Evolutionary conservation across 2,888 invertebrate genomes (phyloP).

Genomic region (Cryptosula pallasiana): DNA sequence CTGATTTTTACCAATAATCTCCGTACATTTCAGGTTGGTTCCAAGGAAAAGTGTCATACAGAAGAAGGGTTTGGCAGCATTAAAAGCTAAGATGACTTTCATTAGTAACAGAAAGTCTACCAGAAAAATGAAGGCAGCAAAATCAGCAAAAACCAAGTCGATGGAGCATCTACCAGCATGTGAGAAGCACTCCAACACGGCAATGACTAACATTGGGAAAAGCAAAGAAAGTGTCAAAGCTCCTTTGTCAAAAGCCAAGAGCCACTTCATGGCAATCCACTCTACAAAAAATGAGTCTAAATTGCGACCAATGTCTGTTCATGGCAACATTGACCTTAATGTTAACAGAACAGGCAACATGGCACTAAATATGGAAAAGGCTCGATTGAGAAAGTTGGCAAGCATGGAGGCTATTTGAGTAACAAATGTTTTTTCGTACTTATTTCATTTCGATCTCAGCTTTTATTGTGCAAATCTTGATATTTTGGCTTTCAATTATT

Average conservation of each 20-base stretch:
- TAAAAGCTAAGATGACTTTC: background rate
- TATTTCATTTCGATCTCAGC: too few relatives aligned
- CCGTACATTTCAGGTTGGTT: background rate
- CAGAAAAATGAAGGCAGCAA: background rate
- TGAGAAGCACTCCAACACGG: background rate
- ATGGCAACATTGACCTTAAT: background rate
- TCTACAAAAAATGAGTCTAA: background rate
- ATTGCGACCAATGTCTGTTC: background rate
- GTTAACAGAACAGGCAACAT: background rate
- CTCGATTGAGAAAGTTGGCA: background rate
- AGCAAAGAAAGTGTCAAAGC: background rate
- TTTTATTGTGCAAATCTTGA: too few relatives aligned
- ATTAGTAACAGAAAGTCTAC: background rate
- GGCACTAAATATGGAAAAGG: background rate
- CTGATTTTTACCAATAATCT: too few relatives aligned
- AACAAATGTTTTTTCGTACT: too few relatives aligned
- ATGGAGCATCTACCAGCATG: background rate
- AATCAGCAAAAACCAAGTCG: background rate
- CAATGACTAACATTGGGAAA: background rate
- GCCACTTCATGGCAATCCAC: background rate
- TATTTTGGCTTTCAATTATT: too few relatives aligned
- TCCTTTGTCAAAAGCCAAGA: background rate
- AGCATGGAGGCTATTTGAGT: too few relatives aligned
- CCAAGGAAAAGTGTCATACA: background rate
- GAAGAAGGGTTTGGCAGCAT: background rate